These are phyloP conservation scores for Atrina japonica DNA, from an alignment of 2,888 invertebrate species.

Conservation along the genomic window DNA sequence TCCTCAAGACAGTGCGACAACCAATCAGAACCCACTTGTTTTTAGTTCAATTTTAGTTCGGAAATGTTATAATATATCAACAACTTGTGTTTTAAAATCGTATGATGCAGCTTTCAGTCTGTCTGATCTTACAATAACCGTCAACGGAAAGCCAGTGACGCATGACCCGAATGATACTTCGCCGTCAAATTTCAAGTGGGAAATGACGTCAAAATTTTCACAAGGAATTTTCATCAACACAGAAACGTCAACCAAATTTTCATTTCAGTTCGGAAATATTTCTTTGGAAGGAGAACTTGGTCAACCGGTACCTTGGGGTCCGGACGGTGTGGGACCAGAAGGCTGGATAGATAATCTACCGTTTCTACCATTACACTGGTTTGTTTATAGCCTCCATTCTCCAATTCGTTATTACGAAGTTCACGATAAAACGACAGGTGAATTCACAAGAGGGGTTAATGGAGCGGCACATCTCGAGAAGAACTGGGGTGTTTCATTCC, in stretches of 20 bases:
- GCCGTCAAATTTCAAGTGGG: conserved; percentile 60
- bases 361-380: conserved; percentile 68
- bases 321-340: conserved; percentile 62
- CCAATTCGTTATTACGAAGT: conserved; percentile 53
- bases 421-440: conserved; percentile 42
- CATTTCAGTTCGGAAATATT: conserved; percentile 52
- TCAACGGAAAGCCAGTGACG: conserved; percentile 52
- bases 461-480: conserved; percentile 69
- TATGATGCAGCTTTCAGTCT: conserved; percentile 43
- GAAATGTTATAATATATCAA: background rate
- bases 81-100: conserved; percentile 36
- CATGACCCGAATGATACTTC: conserved; percentile 59
- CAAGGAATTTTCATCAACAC: conserved; percentile 53
- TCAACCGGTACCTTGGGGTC: conserved; percentile 58
- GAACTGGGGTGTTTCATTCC: conserved; percentile 73
- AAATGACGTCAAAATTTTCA: conserved; percentile 35
- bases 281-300: conserved; percentile 48
- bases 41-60: conserved; percentile 46
- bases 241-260: conserved; percentile 48
- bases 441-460: conserved; percentile 25
- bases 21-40: conserved; percentile 36
- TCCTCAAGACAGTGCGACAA: conserved; percentile 31
- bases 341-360: conserved; percentile 65
- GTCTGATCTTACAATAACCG: conserved; percentile 52
- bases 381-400: conserved; percentile 68